phyloP scores from a whole-genome alignment of 2,113 vertebrate genomes.

The Reinhardtius hippoglossoides region DNA sequence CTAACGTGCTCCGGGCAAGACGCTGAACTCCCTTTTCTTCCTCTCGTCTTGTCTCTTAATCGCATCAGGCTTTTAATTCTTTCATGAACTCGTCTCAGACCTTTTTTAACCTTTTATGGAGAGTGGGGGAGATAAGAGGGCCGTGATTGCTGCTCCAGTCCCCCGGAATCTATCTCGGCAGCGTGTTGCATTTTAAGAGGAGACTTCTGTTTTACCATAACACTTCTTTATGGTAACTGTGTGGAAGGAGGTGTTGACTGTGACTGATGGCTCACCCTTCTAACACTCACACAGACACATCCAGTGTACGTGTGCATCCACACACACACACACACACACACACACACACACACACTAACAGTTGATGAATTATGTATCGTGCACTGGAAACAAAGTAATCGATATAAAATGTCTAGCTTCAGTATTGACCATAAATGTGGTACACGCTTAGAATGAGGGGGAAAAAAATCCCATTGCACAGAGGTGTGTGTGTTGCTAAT shows the following conservation, averaged over 20 bases:
- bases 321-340: neutral
- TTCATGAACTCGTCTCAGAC: slow-evolving; percentile 62
- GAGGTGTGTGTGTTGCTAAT: slow-evolving; percentile 3
- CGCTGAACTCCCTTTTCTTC: slow-evolving; percentile 30
- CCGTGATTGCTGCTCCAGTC: slow-evolving; percentile 20
- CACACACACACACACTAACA: neutral
- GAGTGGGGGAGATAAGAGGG: slow-evolving; percentile 32
- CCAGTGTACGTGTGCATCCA: neutral
- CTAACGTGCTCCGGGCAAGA: slow-evolving; percentile 45
- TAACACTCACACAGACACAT: slow-evolving; percentile 3
- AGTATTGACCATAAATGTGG: slow-evolving; percentile 42
- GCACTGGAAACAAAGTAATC: slow-evolving; percentile 61
- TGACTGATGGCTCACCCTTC: slow-evolving; percentile 50
- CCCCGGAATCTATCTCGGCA: neutral
- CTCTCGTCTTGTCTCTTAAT: slow-evolving; percentile 66
- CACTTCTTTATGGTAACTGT: slow-evolving; percentile 29
- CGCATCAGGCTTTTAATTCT: slow-evolving; percentile 72
- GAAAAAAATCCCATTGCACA: neutral
- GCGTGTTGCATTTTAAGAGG: neutral
- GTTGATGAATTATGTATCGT: slow-evolving; percentile 56
- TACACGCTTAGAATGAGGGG: neutral
- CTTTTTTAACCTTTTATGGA: slow-evolving; percentile 67
- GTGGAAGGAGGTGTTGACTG: slow-evolving; percentile 45
- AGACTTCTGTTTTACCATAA: slow-evolving; percentile 35
- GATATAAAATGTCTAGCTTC: slow-evolving; percentile 54